These are phyloP conservation scores for Melanotaenia maccullochi DNA, from an alignment of 2,797 vertebrate species.

Conservation along the genomic window DNA sequence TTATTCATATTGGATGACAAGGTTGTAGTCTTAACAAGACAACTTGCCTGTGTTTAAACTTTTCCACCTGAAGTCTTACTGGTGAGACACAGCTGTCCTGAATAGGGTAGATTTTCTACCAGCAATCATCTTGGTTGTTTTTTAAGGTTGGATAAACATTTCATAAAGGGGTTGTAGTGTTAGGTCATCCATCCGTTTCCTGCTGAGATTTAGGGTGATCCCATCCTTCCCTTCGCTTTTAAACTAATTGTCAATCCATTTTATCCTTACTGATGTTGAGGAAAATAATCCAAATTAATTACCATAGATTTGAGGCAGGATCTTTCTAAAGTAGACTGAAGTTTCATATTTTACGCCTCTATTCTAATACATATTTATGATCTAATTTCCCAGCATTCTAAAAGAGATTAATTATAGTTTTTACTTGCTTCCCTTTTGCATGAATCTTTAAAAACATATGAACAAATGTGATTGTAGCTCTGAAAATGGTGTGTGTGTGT, in stretches of 20 bases:
- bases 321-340: conserved; percentile 48
- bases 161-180: conserved; percentile 45
- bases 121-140: conserved; percentile 51
- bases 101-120: conserved; percentile 39
- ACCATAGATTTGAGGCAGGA: conserved; percentile 52
- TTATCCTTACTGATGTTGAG: conserved; percentile 63
- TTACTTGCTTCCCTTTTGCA: conserved; percentile 39
- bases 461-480: conserved; percentile 52
- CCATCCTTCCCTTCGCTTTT: conserved; percentile 34
- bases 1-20: conserved; percentile 15
- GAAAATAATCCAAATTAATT: conserved; percentile 67
- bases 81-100: conserved; percentile 32
- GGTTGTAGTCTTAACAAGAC: conserved; percentile 31
- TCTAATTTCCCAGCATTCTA: conserved; percentile 59
- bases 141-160: conserved; percentile 66
- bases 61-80: conserved; percentile 44
- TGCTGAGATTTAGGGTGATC: conserved; percentile 37
- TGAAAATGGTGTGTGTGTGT: conserved; percentile 1
- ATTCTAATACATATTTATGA: conserved; percentile 71
- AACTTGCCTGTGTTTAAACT: conserved; percentile 34
- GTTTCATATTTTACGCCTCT: conserved; percentile 46
- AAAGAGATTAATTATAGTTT: conserved; percentile 67
- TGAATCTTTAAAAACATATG: conserved; percentile 49
- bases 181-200: conserved; percentile 55
- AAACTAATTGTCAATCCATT: conserved; percentile 52